Percentiles rank a stretch among this genome's conserved stretches.
phyloP scores from a whole-genome alignment of 2,797 vertebrate genomes.

The Ammospiza maritima region DNA sequence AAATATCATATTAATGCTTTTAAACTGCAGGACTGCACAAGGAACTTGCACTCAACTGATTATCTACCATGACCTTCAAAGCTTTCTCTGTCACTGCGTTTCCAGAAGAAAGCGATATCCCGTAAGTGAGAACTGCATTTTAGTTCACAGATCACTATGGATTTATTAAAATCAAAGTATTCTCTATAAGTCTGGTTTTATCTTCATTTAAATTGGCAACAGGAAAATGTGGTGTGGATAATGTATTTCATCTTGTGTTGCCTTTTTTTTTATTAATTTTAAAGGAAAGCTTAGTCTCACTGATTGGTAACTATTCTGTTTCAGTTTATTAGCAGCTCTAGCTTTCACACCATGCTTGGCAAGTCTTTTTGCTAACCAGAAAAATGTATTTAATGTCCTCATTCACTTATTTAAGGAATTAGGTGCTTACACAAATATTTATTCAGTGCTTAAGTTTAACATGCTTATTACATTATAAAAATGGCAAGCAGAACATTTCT shows the following conservation, averaged over 20 bases:
- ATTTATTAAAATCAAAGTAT: slow-evolving; percentile 17
- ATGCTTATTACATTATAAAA: slow-evolving; percentile 51
- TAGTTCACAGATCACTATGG: not conserved
- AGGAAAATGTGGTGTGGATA: not conserved
- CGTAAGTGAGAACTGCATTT: not conserved
- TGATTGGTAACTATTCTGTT: not conserved
- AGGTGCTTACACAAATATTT: slow-evolving; percentile 61
- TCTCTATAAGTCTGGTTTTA: not conserved
- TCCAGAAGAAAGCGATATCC: not conserved
- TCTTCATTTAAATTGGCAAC: not conserved
- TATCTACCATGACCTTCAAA: slow-evolving; percentile 35
- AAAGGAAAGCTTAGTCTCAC: not conserved
- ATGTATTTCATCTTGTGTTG: not conserved
- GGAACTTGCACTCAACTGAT: slow-evolving; percentile 3
- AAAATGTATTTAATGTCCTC: slow-evolving; percentile 26
- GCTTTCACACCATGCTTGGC: not conserved
- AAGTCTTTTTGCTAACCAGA: slow-evolving; percentile 41
- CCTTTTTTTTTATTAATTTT: not conserved
- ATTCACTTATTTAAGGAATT: slow-evolving; percentile 60
- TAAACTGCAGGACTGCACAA: not conserved
- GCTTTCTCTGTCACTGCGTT: not conserved
- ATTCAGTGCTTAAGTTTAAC: slow-evolving; percentile 49
- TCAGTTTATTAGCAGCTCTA: slow-evolving; percentile 10
- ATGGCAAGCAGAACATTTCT: slow-evolving; percentile 38
- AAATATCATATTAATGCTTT: slow-evolving; percentile 22